These are phyloP conservation scores for Drosophila antonietae DNA, from an alignment of 2,888 invertebrate species.

Conservation along the genomic window DNA sequence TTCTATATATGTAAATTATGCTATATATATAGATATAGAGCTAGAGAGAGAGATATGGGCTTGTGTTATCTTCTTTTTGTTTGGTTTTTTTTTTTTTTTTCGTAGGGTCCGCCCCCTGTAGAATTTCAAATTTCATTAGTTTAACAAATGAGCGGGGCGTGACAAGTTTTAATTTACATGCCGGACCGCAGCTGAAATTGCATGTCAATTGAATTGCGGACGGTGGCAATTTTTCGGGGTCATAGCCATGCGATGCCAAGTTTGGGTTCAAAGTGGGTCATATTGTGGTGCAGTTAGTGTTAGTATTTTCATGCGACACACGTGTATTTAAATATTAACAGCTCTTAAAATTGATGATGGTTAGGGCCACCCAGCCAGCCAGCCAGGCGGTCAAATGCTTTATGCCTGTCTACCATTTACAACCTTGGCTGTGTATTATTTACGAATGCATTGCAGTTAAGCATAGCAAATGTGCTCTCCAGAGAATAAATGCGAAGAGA, in stretches of 20 bases:
- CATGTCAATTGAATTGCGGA: constrained; percentile 41
- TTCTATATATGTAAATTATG: constrained; percentile 4
- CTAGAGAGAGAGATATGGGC: background rate
- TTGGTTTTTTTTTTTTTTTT: constrained; percentile 11
- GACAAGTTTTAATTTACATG: constrained; percentile 48
- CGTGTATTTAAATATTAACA: constrained; percentile 17
- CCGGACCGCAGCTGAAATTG: constrained; percentile 39
- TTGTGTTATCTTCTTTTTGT: constrained; percentile 7
- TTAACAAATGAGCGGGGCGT: constrained; percentile 68
- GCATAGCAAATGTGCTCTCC: background rate
- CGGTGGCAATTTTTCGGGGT: constrained; percentile 5
- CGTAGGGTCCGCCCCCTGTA: constrained; percentile 30
- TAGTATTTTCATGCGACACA: constrained; percentile 12
- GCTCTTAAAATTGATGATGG: background rate
- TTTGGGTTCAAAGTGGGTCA: constrained; percentile 8
- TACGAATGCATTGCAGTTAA: constrained; percentile 9
- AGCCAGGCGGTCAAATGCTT: background rate
- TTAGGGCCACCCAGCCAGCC: background rate
- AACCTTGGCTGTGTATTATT: constrained; percentile 8
- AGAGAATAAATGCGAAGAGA: background rate
- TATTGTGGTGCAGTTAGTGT: background rate
- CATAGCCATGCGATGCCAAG: background rate
- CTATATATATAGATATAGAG: background rate
- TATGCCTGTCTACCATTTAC: constrained; percentile 3
- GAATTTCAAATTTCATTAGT: constrained; percentile 66